Evolutionary conservation across 1,140 invertebrate genomes (phyloP).

Genomic region (Pinna nobilis): DNA sequence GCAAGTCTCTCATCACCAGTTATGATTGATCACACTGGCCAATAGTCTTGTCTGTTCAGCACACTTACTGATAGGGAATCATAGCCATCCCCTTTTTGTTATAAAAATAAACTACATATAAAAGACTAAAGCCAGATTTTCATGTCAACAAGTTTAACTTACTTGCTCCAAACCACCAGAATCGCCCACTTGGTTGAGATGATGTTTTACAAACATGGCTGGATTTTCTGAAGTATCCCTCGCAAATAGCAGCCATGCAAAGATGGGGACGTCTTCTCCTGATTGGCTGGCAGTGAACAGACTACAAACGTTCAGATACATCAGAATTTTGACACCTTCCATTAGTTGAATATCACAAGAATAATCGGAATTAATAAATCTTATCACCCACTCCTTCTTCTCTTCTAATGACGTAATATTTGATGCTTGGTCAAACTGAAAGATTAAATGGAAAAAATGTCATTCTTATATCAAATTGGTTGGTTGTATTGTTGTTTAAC

Average conservation of each 20-base stretch:
- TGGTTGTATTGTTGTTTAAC: too few species aligned
- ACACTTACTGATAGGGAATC: too few species aligned
- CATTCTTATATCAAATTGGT: too few species aligned
- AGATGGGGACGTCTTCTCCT: constrained; percentile 74
- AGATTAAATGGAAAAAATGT: too few species aligned
- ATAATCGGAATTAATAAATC: constrained; percentile 73
- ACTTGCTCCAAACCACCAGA: constrained; percentile 76
- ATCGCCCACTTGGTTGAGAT: constrained; percentile 75
- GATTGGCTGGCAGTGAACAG: constrained; percentile 64
- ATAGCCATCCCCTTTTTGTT: too few species aligned
- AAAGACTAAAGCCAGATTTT: too few species aligned
- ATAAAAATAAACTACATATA: too few species aligned
- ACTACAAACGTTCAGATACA: constrained; percentile 74
- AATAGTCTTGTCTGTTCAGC: too few species aligned
- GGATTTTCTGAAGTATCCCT: constrained; percentile 74
- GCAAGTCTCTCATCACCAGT: too few species aligned
- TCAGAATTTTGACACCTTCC: constrained; percentile 78
- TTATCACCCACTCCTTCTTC: constrained; percentile 64
- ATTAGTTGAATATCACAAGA: constrained; percentile 74
- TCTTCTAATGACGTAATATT: constrained; percentile 60
- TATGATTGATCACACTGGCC: too few species aligned
- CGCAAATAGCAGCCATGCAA: constrained; percentile 76
- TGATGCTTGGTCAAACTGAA: constrained; percentile 66
- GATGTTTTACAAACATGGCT: constrained; percentile 74
- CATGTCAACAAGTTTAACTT: background rate